Conservation (phyloP, 2,888 invertebrate species). For the Octodonta nipae region DNA sequence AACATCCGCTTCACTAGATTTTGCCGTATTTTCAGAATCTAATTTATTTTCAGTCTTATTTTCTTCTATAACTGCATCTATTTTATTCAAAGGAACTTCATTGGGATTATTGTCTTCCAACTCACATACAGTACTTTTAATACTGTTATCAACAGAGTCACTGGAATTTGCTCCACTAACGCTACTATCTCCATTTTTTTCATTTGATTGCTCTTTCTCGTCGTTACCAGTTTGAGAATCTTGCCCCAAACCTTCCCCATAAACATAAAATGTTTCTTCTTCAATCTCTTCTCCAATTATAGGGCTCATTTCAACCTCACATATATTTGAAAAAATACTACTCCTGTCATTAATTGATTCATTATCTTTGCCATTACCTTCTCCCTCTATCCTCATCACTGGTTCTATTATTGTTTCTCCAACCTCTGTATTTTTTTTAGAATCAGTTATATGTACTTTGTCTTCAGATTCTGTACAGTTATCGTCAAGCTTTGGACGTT, state of each 20-base stretch:
- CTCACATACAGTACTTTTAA: slow-evolving; percentile 12
- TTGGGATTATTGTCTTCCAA: slow-evolving; percentile 12
- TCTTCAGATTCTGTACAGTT: slow-evolving; percentile 7
- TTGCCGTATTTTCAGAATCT: slow-evolving; percentile 20
- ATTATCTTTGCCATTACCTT: slow-evolving; percentile 53
- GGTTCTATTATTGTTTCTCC: slow-evolving; percentile 45
- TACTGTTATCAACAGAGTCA: slow-evolving; percentile 12
- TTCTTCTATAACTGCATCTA: slow-evolving; percentile 26
- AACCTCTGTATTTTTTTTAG: slow-evolving; percentile 13
- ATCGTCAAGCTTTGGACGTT: too few species aligned
- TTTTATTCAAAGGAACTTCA: slow-evolving; percentile 21
- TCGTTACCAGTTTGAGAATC: slow-evolving; percentile 65
- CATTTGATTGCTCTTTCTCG: too few species aligned
- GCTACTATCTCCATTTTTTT: too few species aligned
- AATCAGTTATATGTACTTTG: slow-evolving; percentile 13
- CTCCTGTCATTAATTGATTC: slow-evolving; percentile 7
- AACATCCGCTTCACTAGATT: slow-evolving; percentile 38
- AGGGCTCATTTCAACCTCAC: slow-evolving; percentile 13
- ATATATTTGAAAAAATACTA: neutral
- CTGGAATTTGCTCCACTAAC: slow-evolving; percentile 5
- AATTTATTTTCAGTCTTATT: slow-evolving; percentile 24
- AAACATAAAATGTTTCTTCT: slow-evolving; percentile 56
- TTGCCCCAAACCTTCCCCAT: slow-evolving; percentile 57
- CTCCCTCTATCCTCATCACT: slow-evolving; percentile 53
- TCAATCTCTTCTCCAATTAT: slow-evolving; percentile 55